Percentiles rank a stretch among this genome's conserved stretches.
Evolutionary conservation across 2,888 invertebrate genomes (phyloP).

Genomic region (Scrobipalpa costella): DNA sequence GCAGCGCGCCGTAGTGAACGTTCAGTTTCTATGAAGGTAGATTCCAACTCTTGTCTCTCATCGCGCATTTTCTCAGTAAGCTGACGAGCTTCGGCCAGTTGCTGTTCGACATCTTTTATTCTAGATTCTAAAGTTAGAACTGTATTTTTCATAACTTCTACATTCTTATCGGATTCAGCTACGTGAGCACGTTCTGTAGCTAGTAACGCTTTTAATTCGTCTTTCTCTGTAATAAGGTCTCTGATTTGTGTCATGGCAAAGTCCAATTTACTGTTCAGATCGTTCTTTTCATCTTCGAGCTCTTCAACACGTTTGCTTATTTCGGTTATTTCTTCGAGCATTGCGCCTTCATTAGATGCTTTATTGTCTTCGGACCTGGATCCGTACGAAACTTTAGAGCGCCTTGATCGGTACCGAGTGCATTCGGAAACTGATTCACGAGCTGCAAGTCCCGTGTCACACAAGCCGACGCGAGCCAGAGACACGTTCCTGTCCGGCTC

Average conservation of each 20-base stretch:
- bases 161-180: conserved; percentile 51
- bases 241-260: conserved; percentile 59
- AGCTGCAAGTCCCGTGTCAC: conserved; percentile 57
- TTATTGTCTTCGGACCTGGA: conserved; percentile 70
- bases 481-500: conserved; percentile 93
- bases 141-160: conserved; percentile 52
- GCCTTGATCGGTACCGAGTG: conserved; percentile 61
- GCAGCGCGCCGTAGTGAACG: conserved; percentile 83
- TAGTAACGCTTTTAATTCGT: conserved; percentile 52
- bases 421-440: conserved; percentile 60
- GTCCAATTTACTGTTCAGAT: conserved; percentile 71
- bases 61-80: conserved; percentile 56
- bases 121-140: conserved; percentile 50
- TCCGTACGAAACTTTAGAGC: conserved; percentile 67
- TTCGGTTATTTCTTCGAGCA: conserved; percentile 78
- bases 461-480: conserved; percentile 87
- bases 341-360: conserved; percentile 76
- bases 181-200: conserved; percentile 49
- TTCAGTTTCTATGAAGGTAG: conserved; percentile 72
- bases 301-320: conserved; percentile 56
- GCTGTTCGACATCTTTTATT: conserved; percentile 60
- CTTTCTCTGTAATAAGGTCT: conserved; percentile 55
- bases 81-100: conserved; percentile 52
- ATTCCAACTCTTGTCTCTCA: conserved; percentile 68
- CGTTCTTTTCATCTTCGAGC: conserved; percentile 60